Percentiles rank a stretch among this genome's conserved stretches.
These are phyloP conservation scores for Diachasma alloeum DNA, from an alignment of 1,140 invertebrate genomes.

Conservation along the genomic window DNA sequence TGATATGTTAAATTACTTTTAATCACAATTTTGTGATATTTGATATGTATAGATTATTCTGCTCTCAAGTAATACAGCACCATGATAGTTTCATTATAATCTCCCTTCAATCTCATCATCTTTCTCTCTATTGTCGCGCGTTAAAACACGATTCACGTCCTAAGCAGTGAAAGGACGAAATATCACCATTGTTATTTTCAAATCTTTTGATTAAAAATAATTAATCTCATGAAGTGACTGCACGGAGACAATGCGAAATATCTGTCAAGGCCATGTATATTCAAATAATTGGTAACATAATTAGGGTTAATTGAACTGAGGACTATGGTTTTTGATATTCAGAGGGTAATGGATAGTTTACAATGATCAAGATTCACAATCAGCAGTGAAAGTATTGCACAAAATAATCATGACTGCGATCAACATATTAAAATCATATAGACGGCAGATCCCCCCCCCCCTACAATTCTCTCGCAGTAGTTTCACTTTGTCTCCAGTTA, in stretches of 20 bases:
- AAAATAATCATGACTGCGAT: neutral
- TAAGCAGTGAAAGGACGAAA: neutral
- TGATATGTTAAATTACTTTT: neutral
- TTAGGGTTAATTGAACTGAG: neutral
- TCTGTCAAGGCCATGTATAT: neutral
- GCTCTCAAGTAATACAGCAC: neutral
- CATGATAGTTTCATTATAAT: neutral
- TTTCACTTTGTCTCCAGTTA: neutral
- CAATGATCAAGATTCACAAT: neutral
- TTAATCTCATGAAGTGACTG: neutral
- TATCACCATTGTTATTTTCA: neutral
- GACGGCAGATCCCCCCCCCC: neutral
- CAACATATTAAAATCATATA: neutral
- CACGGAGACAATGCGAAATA: neutral
- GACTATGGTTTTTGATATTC: too few species aligned
- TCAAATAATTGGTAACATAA: neutral
- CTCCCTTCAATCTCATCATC: neutral
- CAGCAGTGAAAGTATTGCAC: neutral
- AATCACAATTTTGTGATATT: neutral
- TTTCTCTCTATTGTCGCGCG: constrained; percentile 8
- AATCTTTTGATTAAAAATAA: neutral
- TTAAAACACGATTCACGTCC: constrained; percentile 7
- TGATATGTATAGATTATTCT: neutral
- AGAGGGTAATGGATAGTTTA: neutral
- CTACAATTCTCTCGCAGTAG: neutral